A percentile compares a stretch with the other conserved stretches of the same genome.
phyloP scores from a whole-genome alignment of 1,140 invertebrate species.

The Aphelinus certus region DNA sequence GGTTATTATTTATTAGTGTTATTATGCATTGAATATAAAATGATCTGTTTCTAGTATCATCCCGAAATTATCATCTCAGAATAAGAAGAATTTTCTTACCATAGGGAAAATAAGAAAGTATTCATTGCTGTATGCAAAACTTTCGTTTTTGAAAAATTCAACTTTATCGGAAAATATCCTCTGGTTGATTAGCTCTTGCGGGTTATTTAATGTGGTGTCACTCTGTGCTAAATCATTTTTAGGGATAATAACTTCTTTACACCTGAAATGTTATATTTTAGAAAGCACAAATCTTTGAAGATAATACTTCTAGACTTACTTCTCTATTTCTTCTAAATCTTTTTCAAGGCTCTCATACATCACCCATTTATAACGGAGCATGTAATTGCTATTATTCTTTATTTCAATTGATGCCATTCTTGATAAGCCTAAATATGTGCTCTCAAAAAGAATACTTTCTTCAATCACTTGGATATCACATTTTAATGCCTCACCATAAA shows the following conservation, averaged over 20 bases:
- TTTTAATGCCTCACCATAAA: conserved; percentile 51
- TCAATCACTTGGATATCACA: conserved; percentile 52
- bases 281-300: neutral
- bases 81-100: conserved; percentile 6
- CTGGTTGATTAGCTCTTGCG: conserved; percentile 49
- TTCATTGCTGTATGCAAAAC: conserved; percentile 47
- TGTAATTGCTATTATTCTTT: conserved; percentile 60
- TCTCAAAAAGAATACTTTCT: conserved; percentile 53
- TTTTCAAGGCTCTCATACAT: conserved; percentile 42
- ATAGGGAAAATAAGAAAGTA: conserved; percentile 48
- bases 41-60: too few species aligned
- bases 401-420: conserved; percentile 54
- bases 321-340: conserved; percentile 45
- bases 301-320: conserved; percentile 38
- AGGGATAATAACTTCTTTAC: neutral
- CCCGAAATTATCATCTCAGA: too few species aligned
- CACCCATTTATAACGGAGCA: conserved; percentile 62
- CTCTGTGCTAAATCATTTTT: neutral
- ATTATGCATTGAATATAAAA: too few species aligned
- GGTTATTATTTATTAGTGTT: too few species aligned
- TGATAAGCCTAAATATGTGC: conserved; percentile 62
- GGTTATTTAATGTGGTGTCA: neutral
- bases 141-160: conserved; percentile 45
- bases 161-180: conserved; percentile 54
- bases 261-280: neutral